Base-by-base conservation (phyloP, 1,140 invertebrate species). In the Listronotus oregonensis region DNA sequence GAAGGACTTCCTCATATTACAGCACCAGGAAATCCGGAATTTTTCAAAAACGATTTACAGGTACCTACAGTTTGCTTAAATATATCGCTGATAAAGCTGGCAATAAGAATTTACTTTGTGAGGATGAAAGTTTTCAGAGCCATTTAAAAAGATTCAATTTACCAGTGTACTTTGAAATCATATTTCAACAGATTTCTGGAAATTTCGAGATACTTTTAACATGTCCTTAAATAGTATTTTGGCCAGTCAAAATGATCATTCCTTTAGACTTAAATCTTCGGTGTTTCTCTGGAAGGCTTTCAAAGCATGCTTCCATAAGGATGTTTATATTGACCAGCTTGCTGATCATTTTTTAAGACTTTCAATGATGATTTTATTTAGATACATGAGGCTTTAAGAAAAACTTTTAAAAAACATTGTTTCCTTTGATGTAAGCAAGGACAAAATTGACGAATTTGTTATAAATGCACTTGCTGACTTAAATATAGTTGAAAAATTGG, bases 101-200 rank as follows among this genome's bases (percentile, higher is more conserved):
- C 1, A 83, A 82, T 67, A 82, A 84, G 37, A 84, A 82, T 67
- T 79, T 80, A 34, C 73, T 82, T 37, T 77, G 79, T 55, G 60
- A 80, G 40, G 59, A 73, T 39, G 60, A 71, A 47, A 59, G 68
- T 14, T 82, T 93, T 44, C 84, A 85, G 65, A 77, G 82, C 65
- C 86, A 90, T 76, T 76, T 82, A 27, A 87, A 87, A 59, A 90
- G 91, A 72, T 98, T 95, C 92, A 97, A 96, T 82, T 83, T 97
- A 27, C 90, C 94, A 32, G 93, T 98, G 14, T 97, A 98, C 79
- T 97, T 94, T 81, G 95, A 97, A 83, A 95, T 97, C 73, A 83
- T 89, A 68, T 92, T 95, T 83, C 93, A 96, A 84, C 92, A 96
- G 83, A 92, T 96, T 77, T 93, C 73, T n/a, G 68, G 72, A 17